Evolutionary conservation across 2,113 vertebrate species (phyloP).

Genomic region (Bubo bubo): DNA sequence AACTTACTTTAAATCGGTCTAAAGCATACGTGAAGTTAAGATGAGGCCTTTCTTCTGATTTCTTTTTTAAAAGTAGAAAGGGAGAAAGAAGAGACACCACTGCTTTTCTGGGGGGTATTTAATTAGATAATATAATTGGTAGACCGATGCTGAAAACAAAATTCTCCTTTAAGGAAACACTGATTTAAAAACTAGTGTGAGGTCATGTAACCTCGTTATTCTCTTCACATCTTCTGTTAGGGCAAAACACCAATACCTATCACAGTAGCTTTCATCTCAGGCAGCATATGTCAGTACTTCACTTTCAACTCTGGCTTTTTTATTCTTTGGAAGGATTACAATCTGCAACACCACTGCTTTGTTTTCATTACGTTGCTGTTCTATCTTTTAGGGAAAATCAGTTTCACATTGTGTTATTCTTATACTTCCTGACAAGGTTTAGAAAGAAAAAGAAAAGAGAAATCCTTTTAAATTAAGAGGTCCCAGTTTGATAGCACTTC

Average conservation of each 20-base stretch:
- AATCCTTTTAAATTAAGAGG: constrained; percentile 66
- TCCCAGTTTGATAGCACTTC: constrained; percentile 32
- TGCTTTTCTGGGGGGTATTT: not conserved
- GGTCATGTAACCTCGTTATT: constrained; percentile 57
- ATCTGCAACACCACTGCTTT: not conserved
- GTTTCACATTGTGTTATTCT: constrained; percentile 66
- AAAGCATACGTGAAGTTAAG: not conserved
- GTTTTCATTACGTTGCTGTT: constrained; percentile 54
- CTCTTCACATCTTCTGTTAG: constrained; percentile 47
- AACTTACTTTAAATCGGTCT: constrained; percentile 6
- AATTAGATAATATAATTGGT: not conserved
- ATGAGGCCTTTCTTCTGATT: not conserved
- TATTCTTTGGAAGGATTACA: constrained; percentile 57
- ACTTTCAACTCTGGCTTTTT: constrained; percentile 57
- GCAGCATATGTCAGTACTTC: not conserved
- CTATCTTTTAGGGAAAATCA: constrained; percentile 66
- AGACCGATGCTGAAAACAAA: constrained; percentile 42
- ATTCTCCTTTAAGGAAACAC: constrained; percentile 32
- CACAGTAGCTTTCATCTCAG: constrained; percentile 42
- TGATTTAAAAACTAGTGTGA: constrained; percentile 56
- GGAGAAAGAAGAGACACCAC: not conserved
- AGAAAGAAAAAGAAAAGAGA: constrained; percentile 43
- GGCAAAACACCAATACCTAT: constrained; percentile 47
- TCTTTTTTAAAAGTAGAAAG: not conserved
- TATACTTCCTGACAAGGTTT: constrained; percentile 38